Evolutionary conservation across 1,140 invertebrate genomes (phyloP).

Genomic region (Bombus difficillimus): DNA sequence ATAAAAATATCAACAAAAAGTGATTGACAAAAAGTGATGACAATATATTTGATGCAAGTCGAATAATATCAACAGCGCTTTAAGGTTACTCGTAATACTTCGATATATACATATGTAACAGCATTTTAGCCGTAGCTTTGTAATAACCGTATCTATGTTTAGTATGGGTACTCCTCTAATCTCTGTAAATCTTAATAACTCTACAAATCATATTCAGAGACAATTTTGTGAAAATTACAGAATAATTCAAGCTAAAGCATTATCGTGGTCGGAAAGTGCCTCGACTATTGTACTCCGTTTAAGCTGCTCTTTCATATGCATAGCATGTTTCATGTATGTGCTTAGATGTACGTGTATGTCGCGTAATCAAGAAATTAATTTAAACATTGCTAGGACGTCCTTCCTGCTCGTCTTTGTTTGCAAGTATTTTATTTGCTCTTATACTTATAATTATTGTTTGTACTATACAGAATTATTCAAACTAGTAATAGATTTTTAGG

Average conservation of each 20-base stretch:
- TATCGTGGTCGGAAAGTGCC: constrained; percentile 63
- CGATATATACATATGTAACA: neutral
- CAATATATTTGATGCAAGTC: neutral
- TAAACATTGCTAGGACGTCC: constrained; percentile 17
- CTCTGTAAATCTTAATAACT: constrained; percentile 68
- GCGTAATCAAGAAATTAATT: constrained; percentile 68
- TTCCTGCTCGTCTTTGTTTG: constrained; percentile 4
- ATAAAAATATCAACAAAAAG: no score
- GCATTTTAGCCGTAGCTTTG: constrained; percentile 35
- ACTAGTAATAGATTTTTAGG: neutral
- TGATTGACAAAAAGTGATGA: no score
- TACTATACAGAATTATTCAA: no score
- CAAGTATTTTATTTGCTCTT: neutral
- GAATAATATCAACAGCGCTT: neutral
- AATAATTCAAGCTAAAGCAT: constrained; percentile 67
- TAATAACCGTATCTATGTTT: constrained; percentile 32
- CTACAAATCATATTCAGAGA: constrained; percentile 63
- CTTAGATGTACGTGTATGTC: constrained; percentile 33
- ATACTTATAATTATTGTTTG: neutral
- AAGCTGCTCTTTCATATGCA: constrained; percentile 68
- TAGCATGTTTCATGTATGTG: constrained; percentile 53
- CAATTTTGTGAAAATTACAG: constrained; percentile 68
- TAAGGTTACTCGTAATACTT: neutral
- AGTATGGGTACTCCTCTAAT: constrained; percentile 49
- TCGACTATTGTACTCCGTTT: constrained; percentile 66